These are phyloP conservation scores for Turnix velox DNA, from an alignment of 2,113 vertebrate genomes.

Conservation along the genomic window DNA sequence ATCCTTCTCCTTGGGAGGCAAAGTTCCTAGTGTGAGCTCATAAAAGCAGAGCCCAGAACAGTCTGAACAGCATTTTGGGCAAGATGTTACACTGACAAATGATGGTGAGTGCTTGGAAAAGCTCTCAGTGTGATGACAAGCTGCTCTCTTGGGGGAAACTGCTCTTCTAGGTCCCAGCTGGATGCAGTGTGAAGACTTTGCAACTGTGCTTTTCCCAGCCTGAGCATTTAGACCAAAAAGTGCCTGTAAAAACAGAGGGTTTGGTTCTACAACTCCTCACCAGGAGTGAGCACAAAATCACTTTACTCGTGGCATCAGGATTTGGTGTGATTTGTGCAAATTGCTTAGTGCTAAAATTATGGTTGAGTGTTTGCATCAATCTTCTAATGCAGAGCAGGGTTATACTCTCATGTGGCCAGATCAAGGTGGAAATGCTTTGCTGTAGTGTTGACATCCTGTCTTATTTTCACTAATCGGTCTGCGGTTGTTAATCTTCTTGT, in stretches of 20 bases:
- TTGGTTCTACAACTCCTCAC: background rate
- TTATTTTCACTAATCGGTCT: background rate
- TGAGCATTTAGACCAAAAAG: background rate
- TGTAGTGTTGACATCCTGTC: background rate
- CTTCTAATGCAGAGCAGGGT: background rate
- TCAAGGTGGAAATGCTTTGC: constrained; percentile 14
- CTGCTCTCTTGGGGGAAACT: no score
- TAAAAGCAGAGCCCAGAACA: background rate
- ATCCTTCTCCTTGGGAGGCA: background rate
- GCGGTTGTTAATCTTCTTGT: constrained; percentile 9
- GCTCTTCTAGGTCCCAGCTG: no score
- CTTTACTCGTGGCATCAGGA: background rate
- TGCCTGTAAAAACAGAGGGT: background rate
- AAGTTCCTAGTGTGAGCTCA: background rate
- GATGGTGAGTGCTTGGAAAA: background rate
- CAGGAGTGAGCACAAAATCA: background rate
- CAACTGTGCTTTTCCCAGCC: background rate
- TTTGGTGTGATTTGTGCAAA: background rate
- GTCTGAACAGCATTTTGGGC: background rate
- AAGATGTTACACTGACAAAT: background rate
- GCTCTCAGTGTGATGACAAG: background rate
- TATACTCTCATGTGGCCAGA: background rate
- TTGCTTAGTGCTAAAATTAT: background rate
- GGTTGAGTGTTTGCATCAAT: background rate
- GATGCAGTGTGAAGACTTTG: background rate